phyloP scores from a whole-genome alignment of 2,113 vertebrate genomes.

The Vulpes vulpes region DNA sequence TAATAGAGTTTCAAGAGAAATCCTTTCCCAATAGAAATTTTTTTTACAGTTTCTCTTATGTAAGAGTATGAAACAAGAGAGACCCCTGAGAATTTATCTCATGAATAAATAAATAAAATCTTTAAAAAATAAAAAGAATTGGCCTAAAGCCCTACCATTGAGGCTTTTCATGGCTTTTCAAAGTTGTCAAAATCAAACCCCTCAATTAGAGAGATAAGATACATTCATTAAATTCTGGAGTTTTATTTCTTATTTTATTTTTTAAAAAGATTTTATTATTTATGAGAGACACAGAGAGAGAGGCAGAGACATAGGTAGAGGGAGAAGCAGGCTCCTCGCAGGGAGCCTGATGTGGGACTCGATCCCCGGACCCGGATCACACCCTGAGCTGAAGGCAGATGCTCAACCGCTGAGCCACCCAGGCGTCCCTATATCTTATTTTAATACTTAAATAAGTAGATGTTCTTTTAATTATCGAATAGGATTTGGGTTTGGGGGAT shows the following conservation, averaged over 20 bases:
- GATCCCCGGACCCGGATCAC: too few species aligned
- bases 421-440: too few species aligned
- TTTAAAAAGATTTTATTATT: too few species aligned
- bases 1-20: background rate
- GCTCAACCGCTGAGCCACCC: too few species aligned
- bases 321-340: too few species aligned
- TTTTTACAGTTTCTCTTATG: background rate
- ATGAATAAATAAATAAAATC: too few species aligned
- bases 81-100: background rate
- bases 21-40: background rate
- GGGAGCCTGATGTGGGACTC: too few species aligned
- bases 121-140: background rate
- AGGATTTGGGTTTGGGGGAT: background rate
- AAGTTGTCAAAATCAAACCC: background rate
- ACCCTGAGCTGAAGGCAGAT: too few species aligned
- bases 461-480: constrained; percentile 47
- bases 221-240: background rate
- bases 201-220: background rate
- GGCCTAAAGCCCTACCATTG: background rate
- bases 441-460: background rate
- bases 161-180: background rate
- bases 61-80: background rate
- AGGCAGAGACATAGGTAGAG: too few species aligned
- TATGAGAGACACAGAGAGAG: too few species aligned
- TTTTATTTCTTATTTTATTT: constrained; percentile 56